Base-by-base conservation (phyloP, 2,888 invertebrate species). In the Ornithoptera alexandrae region DNA sequence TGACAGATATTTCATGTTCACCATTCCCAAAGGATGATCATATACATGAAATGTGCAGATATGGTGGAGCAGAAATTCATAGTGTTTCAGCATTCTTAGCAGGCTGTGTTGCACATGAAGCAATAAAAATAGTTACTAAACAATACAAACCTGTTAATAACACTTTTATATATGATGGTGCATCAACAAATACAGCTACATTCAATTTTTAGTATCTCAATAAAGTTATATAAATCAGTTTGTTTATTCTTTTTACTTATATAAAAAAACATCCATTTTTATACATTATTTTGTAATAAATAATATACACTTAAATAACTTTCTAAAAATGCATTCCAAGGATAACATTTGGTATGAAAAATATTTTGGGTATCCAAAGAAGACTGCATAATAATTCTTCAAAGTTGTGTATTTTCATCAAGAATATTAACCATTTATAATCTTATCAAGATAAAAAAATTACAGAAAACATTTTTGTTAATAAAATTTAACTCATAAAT, bases 121-220 rank as follows among this genome's bases (percentile, higher is more conserved):
- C 96, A 6, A 98, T 99, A 74, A 99, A 99, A 93, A 93, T 99
- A 70, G 94, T 99, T 68, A 99, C 99, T 3, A 95, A 95, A 81
- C 99, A 99, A 92, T 99, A 98, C 88, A 97, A 98, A 81, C 99
- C 99, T 56, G 94, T 99, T 69, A 96, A 98, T 88, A 99, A 99
- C 88, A 98, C 97, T 0, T 97, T 97, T 86, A 95, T 99, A 76
- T 98, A 98, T 89, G 98, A 99, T 93, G 98, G 97, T 65, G 97
- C 98, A 77, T 96, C 96, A 72, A 97, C 97, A 67, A 97, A 96
- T 76, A 96, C 97, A 67, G 95, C 95, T 62, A 96, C 96, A 63
- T 97, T 97, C 87, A 95, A 94, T 80, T 94, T 97, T 84, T 97
- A 94, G 94, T 68, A 20, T 36, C 67, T 69, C 24, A 71, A 68